These are phyloP conservation scores for Nemurella pictetii DNA, from an alignment of 2,888 invertebrate species.

Conservation along the genomic window DNA sequence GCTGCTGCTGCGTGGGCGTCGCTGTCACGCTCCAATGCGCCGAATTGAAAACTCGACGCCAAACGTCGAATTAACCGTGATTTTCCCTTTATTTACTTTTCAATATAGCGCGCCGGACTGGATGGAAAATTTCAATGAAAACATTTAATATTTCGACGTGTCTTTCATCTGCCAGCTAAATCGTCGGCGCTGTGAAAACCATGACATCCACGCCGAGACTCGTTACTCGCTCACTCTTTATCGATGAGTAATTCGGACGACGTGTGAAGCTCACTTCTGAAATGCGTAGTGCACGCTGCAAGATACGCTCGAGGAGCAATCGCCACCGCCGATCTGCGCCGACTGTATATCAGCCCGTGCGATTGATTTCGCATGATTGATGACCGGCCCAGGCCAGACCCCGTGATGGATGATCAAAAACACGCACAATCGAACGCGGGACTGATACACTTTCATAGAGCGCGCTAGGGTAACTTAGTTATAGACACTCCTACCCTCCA, in stretches of 20 bases:
- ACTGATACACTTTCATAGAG: too few species aligned
- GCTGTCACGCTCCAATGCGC: not conserved
- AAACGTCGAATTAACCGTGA: not conserved
- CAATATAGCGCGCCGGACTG: not conserved
- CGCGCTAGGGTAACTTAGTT: too few species aligned
- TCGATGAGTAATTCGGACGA: not conserved
- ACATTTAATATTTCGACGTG: not conserved
- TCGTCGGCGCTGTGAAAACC: not conserved
- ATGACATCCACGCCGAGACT: not conserved
- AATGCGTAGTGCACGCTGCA: not conserved
- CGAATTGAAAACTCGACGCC: not conserved
- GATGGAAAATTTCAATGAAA: not conserved
- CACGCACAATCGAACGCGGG: not conserved
- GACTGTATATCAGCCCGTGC: not conserved
- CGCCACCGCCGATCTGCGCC: not conserved
- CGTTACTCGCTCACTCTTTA: not conserved
- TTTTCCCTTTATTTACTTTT: not conserved
- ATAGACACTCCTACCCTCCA: too few species aligned
- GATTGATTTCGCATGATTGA: conserved; percentile 9
- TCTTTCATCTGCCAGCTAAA: not conserved
- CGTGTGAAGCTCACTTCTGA: not conserved
- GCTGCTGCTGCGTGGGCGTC: not conserved
- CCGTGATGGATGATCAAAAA: not conserved
- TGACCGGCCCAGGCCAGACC: not conserved
- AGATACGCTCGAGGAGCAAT: not conserved